Base-by-base conservation (phyloP, 2,888 invertebrate species). In the Tridacna crocea region DNA sequence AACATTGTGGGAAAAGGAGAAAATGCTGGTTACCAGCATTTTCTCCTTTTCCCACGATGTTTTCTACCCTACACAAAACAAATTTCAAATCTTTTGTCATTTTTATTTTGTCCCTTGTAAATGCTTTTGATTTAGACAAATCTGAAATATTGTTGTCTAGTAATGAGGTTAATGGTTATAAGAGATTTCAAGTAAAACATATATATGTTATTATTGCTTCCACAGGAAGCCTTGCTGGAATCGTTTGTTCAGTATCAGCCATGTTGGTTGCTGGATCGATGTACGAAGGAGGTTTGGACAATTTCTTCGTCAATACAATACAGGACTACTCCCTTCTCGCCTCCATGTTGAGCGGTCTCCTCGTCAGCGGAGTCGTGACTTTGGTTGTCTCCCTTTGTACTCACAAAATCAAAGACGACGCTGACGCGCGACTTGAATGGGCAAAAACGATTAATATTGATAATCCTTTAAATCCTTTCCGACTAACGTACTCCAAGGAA, bases 381-480 rank as follows among this genome's bases (percentile, higher is more conserved):
- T 77, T 92, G 19, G 82, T 88, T 13, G 86, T 92, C 11, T 90
- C 92, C 19, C 80, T 93, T 11, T 76, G 85, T 65, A 92, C 91
- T 0, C 80, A 91, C 82, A 82, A 84, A 47, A 88, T 92, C 55
- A 76, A 79, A 22, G 68, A 78, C n/a, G 77, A 78, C 10, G 72
- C 80, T 0, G 91, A 89, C 58, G 79, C 77, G 8, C 78, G 75
- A 11, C 75, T 61, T 26, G 91, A 90, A 77, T 92, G 92, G 92
- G 89, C 90, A 58, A 90, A 89, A 68, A 88, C 90, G 1, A 86
- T 91, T 2, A 90, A 88, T 48, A 92, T 92, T 47, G 90, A 92
- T 78, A 92, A 92, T 74, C 90, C 92, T 0, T 79, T 91, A 11
- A 88, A 85, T 72, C 91, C 92, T 6, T 92, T 90, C 88, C 80